Evolutionary conservation across 2,797 vertebrate species (phyloP).

Genomic region (Halcyon badia): DNA sequence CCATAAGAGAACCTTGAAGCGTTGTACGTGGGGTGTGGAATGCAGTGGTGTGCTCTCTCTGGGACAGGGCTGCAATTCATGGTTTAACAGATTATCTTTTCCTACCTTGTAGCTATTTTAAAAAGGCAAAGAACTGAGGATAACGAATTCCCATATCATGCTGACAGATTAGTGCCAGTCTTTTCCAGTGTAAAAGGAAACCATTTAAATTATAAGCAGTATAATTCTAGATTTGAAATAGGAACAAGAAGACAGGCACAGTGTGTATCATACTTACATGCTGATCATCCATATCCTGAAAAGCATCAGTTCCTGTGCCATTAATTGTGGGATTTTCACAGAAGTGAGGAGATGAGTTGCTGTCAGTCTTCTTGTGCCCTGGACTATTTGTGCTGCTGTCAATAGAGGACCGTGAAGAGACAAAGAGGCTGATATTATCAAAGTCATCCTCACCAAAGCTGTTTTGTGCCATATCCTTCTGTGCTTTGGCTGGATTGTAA

Average conservation of each 20-base stretch:
- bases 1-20: neutral
- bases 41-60: neutral
- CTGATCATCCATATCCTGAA: constrained; percentile 83
- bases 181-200: neutral
- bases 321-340: constrained; percentile 81
- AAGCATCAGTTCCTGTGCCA: constrained; percentile 25
- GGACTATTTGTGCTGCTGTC: constrained; percentile 82
- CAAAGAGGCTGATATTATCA: constrained; percentile 94
- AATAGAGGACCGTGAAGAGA: constrained; percentile 81
- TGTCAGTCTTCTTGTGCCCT: constrained; percentile 78
- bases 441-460: constrained; percentile 88
- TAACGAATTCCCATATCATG: neutral
- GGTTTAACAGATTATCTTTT: neutral
- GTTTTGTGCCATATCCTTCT: constrained; percentile 68
- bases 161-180: neutral
- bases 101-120: neutral
- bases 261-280: constrained; percentile 81
- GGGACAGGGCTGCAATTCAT: neutral
- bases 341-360: constrained; percentile 81
- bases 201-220: neutral
- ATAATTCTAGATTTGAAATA: neutral
- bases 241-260: neutral
- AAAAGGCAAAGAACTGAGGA: neutral
- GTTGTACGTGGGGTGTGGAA: neutral
- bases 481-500: constrained; percentile 89